Conservation (phyloP, 1,140 invertebrate genomes). For the Meteorus sp. region DNA sequence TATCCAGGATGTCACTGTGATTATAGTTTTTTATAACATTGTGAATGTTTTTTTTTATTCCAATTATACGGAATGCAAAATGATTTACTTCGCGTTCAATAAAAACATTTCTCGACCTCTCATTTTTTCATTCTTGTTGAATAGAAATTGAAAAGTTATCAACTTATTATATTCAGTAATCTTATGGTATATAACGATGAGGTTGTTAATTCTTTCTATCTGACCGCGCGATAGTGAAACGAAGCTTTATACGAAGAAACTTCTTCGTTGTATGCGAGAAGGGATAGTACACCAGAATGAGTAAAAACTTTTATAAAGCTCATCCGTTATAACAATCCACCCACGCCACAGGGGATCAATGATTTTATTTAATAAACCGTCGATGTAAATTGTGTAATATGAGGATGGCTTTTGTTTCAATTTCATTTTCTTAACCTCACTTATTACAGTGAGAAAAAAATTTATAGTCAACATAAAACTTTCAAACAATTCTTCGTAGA, state of each 20-base stretch:
- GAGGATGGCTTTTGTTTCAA: neutral
- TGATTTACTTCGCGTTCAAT: no score
- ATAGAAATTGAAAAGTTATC: conserved; percentile 14
- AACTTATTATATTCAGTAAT: conserved; percentile 10
- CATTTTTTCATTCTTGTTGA: neutral
- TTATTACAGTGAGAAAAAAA: no score
- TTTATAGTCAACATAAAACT: no score
- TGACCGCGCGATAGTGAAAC: neutral
- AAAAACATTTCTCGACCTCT: no score
- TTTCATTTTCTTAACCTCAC: neutral
- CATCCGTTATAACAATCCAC: conserved; percentile 16
- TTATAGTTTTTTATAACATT: no score
- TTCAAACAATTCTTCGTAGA: no score
- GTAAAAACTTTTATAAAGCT: conserved; percentile 19
- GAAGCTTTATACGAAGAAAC: conserved; percentile 14
- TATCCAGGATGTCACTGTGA: no score
- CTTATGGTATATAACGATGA: no score
- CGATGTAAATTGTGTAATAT: conserved; percentile 12
- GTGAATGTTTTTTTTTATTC: no score
- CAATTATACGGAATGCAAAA: no score
- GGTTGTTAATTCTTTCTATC: conserved; percentile 5
- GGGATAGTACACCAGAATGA: neutral
- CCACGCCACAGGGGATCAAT: conserved; percentile 8
- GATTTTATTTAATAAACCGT: conserved; percentile 20
- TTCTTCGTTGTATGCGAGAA: neutral